Percentiles rank a stretch among this genome's conserved stretches.
phyloP scores from a whole-genome alignment of 2,888 invertebrate genomes.

The Buathra laborator region DNA sequence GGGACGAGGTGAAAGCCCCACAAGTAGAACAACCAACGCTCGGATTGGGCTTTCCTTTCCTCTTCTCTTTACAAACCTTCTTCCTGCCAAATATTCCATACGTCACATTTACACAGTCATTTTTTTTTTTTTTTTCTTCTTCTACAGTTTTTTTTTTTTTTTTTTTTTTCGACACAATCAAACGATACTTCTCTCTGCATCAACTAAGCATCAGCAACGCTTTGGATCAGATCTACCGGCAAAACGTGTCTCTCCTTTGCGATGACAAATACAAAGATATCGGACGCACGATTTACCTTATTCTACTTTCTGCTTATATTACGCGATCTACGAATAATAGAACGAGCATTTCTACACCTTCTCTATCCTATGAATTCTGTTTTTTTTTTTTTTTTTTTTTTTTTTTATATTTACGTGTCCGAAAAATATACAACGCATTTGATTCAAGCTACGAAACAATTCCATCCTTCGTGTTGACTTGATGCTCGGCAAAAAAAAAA shows the following conservation, averaged over 20 bases:
- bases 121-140: constrained; percentile 34
- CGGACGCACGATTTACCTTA: not conserved
- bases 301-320: constrained; percentile 1
- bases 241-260: not conserved
- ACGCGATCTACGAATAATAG: constrained; percentile 20
- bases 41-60: constrained; percentile 57
- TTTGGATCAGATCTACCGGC: not conserved
- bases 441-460: constrained; percentile 42
- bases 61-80: constrained; percentile 47
- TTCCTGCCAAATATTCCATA: constrained; percentile 68
- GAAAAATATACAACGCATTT: constrained; percentile 11
- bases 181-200: constrained; percentile 31
- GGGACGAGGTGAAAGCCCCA: constrained; percentile 58
- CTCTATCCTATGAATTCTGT: constrained; percentile 10
- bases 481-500: constrained; percentile 16
- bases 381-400: not conserved
- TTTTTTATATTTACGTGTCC: not conserved
- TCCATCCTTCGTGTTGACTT: constrained; percentile 32
- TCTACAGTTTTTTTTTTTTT: constrained; percentile 26
- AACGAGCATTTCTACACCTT: constrained; percentile 14
- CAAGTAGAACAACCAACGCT: constrained; percentile 66
- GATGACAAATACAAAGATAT: not conserved
- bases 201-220: not conserved
- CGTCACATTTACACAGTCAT: constrained; percentile 57
- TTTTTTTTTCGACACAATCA: constrained; percentile 17